A percentile compares a stretch with the other conserved stretches of the same genome.
Conservation (phyloP, 2,113 vertebrate genomes). For the Zosterops pallidus region DNA sequence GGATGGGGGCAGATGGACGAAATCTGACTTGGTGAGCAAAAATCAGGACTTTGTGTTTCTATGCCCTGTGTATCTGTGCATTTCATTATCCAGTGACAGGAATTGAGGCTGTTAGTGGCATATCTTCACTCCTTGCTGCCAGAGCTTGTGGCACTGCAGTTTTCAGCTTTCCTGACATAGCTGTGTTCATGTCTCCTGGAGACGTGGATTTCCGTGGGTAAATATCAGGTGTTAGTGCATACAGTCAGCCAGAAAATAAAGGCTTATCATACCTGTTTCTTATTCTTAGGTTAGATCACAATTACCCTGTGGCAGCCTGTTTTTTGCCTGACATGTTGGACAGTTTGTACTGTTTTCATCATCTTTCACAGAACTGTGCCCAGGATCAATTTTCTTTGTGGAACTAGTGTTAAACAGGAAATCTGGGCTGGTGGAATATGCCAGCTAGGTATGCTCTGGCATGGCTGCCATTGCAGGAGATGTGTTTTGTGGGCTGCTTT, state of each 20-base stretch:
- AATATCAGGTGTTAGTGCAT: not conserved
- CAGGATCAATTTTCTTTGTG: not conserved
- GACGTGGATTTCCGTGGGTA: not conserved
- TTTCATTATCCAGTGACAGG: slow-evolving; percentile 31
- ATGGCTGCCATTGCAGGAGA: not conserved
- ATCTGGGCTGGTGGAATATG: not conserved
- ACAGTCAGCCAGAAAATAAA: not conserved
- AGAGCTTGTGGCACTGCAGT: not conserved
- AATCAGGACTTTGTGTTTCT: slow-evolving; percentile 4
- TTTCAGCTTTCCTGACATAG: not conserved
- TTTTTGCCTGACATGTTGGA: not conserved
- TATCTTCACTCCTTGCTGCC: slow-evolving; percentile 17
- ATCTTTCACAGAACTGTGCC: not conserved
- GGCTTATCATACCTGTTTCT: not conserved
- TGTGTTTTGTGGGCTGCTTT: not conserved
- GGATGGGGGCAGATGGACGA: not conserved
- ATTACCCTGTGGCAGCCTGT: not conserved
- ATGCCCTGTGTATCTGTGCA: not conserved
- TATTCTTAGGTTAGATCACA: not conserved
- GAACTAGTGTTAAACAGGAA: not conserved
- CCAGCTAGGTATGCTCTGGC: not conserved
- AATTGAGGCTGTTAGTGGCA: slow-evolving; percentile 19
- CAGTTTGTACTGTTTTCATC: not conserved
- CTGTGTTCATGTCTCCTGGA: not conserved
- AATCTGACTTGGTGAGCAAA: slow-evolving; percentile 2